Base-by-base conservation (phyloP, 2,888 invertebrate genomes). In the Megastigmus dorsalis region DNA sequence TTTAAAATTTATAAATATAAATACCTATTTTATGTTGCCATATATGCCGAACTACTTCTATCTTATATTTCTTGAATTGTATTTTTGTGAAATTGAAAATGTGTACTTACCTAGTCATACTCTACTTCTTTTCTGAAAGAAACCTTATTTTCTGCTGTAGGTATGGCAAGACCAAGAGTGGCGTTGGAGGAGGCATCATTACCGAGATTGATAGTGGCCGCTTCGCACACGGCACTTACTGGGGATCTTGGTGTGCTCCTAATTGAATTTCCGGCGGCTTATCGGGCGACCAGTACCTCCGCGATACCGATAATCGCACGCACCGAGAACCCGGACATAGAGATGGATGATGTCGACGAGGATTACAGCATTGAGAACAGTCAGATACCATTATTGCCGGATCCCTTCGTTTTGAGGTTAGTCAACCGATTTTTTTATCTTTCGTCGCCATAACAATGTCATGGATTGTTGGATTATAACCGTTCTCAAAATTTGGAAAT, bases 161-260 rank as follows among this genome's bases (percentile, higher is more conserved):
- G 80, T 62, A 81, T 79, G 69, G 76, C 81, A 77, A 79, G 78
- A 67, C 77, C 80, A 60, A 80, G 79, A 33, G 50, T 79, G 79
- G 78, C 82, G 48, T 79, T 79, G 77, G 82, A 84, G 67, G 82
- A 84, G 36, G 71, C 79, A 0, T 69, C 76, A 20, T 78, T 79
- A 33, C 82, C 86, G 36, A 81, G 92, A 89, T 89, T 93, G 82
- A 91, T 93, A 85, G 91, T 94, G 81, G 94, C 95, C n/a, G 90
- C 92, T 79, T 91, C 92, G 55, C 93, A 95, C 85, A 93, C 93
- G 74, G 95, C 95, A 33, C 89, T 95, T 80, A 94, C 94, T 79
- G 95, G 95, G 78, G 95, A 95, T 88, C 91, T 95, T 74, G 93
- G 92, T 85, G 91, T 95, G 79, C 91, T 91, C 86, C 91, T 95